Evolutionary conservation across 2,888 invertebrate species (phyloP).

Genomic region (Parnassius glacialis): DNA sequence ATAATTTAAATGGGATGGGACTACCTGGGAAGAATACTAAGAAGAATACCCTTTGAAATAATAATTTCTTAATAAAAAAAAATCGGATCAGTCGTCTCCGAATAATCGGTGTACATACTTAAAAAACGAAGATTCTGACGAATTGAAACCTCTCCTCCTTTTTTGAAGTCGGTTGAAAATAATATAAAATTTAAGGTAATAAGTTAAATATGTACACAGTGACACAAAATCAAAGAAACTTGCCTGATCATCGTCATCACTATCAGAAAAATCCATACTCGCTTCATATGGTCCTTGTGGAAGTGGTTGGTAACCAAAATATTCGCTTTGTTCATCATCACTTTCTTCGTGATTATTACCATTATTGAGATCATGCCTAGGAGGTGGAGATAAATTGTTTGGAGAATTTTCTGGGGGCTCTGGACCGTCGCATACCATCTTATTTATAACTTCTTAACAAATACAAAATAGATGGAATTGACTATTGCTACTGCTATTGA

Average conservation of each 20-base stretch:
- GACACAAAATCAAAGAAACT: background rate
- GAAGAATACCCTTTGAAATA: no score
- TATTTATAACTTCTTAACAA: background rate
- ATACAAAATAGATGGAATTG: no score
- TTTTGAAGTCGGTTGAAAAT: no score
- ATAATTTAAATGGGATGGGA: background rate
- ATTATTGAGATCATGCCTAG: slow-evolving; percentile 58
- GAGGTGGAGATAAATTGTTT: slow-evolving; percentile 63
- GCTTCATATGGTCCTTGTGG: slow-evolving; percentile 68
- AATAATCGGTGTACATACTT: no score
- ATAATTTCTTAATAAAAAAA: no score
- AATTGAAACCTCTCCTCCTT: no score
- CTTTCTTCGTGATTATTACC: slow-evolving; percentile 67
- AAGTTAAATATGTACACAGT: background rate
- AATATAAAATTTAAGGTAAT: no score
- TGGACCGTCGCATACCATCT: slow-evolving; percentile 73
- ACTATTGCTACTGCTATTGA: no score
- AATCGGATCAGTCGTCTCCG: no score
- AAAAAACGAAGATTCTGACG: no score
- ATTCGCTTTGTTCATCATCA: slow-evolving; percentile 73
- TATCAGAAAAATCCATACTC: slow-evolving; percentile 53
- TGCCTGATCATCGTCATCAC: slow-evolving; percentile 53
- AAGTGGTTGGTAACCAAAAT: slow-evolving; percentile 79
- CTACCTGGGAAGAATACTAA: no score
- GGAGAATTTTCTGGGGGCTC: slow-evolving; percentile 72